Conservation (phyloP, 23 tunicate genomes). For the Halocynthia aurantium region DNA sequence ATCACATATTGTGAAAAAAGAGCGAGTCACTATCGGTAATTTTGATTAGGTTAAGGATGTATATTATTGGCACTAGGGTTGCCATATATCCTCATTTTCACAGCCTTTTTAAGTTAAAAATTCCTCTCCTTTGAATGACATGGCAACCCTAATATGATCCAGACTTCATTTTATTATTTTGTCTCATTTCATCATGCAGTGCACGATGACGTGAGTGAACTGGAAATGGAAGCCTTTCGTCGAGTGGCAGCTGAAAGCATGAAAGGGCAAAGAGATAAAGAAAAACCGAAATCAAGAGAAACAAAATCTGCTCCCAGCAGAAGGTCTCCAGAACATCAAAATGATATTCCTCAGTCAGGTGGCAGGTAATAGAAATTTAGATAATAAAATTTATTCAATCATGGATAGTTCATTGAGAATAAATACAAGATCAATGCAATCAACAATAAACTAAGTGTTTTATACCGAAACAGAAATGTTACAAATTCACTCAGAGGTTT, state of each 20-base stretch:
- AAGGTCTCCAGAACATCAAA: too few species aligned
- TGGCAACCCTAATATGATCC: background rate
- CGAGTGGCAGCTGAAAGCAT: conserved; percentile 53
- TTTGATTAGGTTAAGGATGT: background rate
- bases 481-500: too few species aligned
- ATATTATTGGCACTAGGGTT: background rate
- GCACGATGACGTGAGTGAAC: conserved; percentile 52
- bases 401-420: too few species aligned
- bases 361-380: too few species aligned
- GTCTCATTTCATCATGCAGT: background rate
- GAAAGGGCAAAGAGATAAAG: conserved; percentile 22
- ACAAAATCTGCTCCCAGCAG: too few species aligned
- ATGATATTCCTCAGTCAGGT: too few species aligned
- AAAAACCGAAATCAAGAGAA: too few species aligned
- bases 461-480: too few species aligned
- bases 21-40: conserved; percentile 16
- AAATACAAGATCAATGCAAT: too few species aligned
- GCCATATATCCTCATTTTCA: background rate
- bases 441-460: too few species aligned
- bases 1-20: background rate
- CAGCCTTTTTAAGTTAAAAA: background rate
- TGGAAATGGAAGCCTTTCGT: conserved; percentile 53
- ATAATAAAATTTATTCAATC: too few species aligned
- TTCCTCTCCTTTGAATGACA: background rate
- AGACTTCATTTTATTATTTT: background rate